Percentiles rank a stretch among this genome's conserved stretches.
Evolutionary conservation across 2,797 vertebrate genomes (phyloP).

Genomic region (Mormyrops boulengeri): DNA sequence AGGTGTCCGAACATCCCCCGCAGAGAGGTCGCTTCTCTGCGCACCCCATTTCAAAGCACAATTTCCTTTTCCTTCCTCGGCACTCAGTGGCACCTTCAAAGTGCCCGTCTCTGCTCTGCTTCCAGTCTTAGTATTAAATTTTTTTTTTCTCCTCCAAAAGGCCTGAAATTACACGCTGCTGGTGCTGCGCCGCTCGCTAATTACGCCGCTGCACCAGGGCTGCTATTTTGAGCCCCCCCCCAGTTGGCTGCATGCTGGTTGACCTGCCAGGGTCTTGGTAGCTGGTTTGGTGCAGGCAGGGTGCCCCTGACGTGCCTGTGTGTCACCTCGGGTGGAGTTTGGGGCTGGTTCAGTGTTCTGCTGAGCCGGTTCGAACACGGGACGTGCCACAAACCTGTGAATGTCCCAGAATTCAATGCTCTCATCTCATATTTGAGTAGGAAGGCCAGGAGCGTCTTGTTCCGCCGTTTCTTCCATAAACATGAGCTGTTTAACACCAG

Average conservation of each 20-base stretch:
- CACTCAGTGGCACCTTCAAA: neutral
- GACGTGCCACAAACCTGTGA: neutral
- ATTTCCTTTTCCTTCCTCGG: neutral
- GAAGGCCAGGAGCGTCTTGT: neutral
- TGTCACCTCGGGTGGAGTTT: neutral
- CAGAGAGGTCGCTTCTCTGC: neutral
- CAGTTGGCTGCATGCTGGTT: neutral
- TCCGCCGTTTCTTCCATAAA: neutral
- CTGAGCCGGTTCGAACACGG: neutral
- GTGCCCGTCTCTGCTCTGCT: neutral
- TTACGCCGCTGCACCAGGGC: neutral
- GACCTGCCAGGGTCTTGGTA: neutral
- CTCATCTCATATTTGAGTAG: neutral
- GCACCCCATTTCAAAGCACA: neutral
- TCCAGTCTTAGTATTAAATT: neutral
- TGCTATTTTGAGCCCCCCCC: neutral
- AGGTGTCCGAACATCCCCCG: neutral
- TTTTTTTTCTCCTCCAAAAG: neutral
- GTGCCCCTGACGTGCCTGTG: neutral
- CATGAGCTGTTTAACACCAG: neutral
- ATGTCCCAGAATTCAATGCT: neutral
- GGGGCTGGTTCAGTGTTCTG: neutral
- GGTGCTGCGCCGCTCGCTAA: neutral
- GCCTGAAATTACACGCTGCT: neutral
- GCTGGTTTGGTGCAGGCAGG: neutral